These are phyloP conservation scores for Zygogramma bicolorata DNA, from an alignment of 2,888 invertebrate species.

Conservation along the genomic window DNA sequence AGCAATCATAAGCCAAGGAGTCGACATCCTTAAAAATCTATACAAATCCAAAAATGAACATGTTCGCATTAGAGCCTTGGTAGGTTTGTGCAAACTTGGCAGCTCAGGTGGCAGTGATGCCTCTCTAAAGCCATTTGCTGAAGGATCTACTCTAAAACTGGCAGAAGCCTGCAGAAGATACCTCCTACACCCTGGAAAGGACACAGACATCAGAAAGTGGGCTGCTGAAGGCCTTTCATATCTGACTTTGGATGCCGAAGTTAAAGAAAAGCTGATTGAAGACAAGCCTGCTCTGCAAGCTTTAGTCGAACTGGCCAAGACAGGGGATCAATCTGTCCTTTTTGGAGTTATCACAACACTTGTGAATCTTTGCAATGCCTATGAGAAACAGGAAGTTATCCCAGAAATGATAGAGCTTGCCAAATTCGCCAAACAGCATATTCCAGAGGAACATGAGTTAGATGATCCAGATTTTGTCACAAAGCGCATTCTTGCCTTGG, in stretches of 20 bases:
- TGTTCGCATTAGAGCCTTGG: conserved; percentile 85
- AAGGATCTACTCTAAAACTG: conserved; percentile 89
- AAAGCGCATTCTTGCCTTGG: conserved; percentile 80
- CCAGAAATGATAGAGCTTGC: conserved; percentile 98
- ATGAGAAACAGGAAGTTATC: conserved; percentile 95
- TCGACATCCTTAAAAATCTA: conserved; percentile 90
- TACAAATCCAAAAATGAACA: conserved; percentile 92
- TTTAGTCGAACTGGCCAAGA: conserved; percentile 89
- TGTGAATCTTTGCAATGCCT: conserved; percentile 97
- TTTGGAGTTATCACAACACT: conserved; percentile 95
- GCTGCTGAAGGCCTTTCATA: conserved; percentile 97
- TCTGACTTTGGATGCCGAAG: conserved; percentile 96
- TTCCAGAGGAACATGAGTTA: conserved; percentile 95
- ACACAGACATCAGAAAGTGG: conserved; percentile 93
- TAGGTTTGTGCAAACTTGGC: conserved; percentile 96
- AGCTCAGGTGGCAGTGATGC: conserved; percentile 95
- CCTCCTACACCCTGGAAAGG: conserved; percentile 76
- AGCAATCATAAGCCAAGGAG: conserved; percentile 87
- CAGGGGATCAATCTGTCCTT: conserved; percentile 87
- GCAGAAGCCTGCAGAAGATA: conserved; percentile 95
- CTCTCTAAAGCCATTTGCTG: conserved; percentile 93
- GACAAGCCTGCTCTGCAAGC: conserved; percentile 86
- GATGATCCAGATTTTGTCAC: conserved; percentile 90
- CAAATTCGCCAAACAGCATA: conserved; percentile 98
- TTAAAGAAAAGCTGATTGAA: conserved; percentile 94